Evolutionary conservation across 2,113 vertebrate species (phyloP).

Genomic region (Ictidomys tridecemlineatus): DNA sequence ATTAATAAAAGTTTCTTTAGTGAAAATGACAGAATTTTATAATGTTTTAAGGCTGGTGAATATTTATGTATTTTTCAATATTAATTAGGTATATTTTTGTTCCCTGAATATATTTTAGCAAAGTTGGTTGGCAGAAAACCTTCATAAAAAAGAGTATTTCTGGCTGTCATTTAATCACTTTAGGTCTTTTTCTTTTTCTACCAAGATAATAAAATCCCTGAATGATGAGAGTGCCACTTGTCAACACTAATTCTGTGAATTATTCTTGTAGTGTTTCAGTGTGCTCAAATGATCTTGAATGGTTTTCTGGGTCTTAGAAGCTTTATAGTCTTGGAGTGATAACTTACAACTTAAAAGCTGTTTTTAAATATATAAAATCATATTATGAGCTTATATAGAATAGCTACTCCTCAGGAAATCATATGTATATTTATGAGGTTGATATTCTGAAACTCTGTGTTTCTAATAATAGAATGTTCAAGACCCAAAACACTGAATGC

Average conservation of each 20-base stretch:
- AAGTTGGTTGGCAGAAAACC: background rate
- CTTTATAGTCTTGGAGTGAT: background rate
- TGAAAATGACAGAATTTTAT: background rate
- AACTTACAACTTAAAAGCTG: background rate
- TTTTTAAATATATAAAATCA: conserved; percentile 40
- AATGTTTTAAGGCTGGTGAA: background rate
- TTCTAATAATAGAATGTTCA: background rate
- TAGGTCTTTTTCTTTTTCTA: background rate
- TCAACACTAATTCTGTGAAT: background rate
- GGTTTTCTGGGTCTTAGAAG: background rate
- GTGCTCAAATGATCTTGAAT: background rate
- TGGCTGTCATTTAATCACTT: background rate
- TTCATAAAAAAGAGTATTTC: background rate
- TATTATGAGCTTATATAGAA: background rate
- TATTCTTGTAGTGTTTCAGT: background rate
- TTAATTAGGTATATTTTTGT: background rate
- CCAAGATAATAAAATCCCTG: background rate
- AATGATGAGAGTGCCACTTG: background rate
- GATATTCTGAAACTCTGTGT: background rate
- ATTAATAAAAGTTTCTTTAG: background rate
- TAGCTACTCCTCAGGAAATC: background rate
- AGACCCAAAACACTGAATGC: background rate
- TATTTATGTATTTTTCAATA: background rate
- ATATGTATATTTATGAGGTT: background rate
- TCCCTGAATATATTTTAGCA: background rate